Conservation (phyloP, 2,113 vertebrate species). For the Hippocampus mohnikei region DNA sequence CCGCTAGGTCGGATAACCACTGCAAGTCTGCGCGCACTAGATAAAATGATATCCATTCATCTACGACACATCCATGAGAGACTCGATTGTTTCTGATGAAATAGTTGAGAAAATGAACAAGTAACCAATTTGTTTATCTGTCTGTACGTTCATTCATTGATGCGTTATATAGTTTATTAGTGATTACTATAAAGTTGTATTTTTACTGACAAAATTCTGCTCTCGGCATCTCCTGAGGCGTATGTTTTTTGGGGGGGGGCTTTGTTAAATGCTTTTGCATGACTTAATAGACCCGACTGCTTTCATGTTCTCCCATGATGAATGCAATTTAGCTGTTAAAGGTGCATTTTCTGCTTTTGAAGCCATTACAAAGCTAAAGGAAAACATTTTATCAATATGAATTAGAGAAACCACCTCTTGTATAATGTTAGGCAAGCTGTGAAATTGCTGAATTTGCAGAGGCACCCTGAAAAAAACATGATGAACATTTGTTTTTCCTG, state of each 20-base stretch:
- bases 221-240: background rate
- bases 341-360: background rate
- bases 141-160: background rate
- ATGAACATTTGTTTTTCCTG: constrained; percentile 15
- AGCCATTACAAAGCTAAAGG: background rate
- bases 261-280: background rate
- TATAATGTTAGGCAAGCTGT: background rate
- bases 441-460: background rate
- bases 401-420: background rate
- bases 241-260: background rate
- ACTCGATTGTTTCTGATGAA: constrained; percentile 5
- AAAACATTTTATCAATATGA: background rate
- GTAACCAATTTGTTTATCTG: background rate
- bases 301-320: background rate
- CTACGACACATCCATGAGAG: constrained; percentile 28
- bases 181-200: background rate
- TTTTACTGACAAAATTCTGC: background rate
- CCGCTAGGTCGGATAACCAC: constrained; percentile 33
- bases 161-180: background rate
- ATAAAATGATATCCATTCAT: constrained; percentile 32
- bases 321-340: background rate
- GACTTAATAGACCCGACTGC: background rate
- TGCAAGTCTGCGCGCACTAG: constrained; percentile 5
- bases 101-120: background rate
- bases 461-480: background rate